These are phyloP conservation scores for Meriones unguiculatus DNA, from an alignment of 2,113 vertebrate genomes.

Conservation along the genomic window DNA sequence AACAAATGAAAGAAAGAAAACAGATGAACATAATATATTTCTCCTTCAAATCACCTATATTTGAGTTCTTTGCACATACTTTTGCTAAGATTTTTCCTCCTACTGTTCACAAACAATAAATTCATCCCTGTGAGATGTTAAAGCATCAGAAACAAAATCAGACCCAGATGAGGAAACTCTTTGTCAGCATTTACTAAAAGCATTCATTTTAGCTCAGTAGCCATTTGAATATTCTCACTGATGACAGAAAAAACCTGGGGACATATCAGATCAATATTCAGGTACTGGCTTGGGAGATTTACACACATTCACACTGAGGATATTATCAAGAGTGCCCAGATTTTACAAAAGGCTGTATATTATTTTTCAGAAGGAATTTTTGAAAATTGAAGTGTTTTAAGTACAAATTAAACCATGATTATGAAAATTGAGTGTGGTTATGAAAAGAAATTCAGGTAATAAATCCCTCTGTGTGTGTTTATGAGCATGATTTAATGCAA, in stretches of 20 bases:
- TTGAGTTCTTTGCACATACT: not conserved
- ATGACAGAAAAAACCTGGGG: not conserved
- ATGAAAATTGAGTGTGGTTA: not conserved
- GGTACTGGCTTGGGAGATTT: not conserved
- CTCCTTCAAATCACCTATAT: not conserved
- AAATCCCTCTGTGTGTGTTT: not conserved
- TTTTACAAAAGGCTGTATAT: not conserved
- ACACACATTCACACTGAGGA: not conserved
- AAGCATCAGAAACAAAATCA: not conserved
- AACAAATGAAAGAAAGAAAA: not conserved
- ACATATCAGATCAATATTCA: not conserved
- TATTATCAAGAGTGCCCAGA: not conserved
- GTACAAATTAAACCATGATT: not conserved
- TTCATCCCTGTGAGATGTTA: not conserved
- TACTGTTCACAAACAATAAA: not conserved
- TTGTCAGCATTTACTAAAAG: not conserved
- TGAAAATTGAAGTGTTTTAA: constrained; percentile 2
- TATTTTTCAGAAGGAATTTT: not conserved
- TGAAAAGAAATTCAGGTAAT: not conserved
- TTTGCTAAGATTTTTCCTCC: not conserved
- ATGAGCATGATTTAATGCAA: not conserved
- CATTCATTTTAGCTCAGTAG: not conserved
- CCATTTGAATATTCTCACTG: not conserved
- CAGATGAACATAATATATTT: not conserved
- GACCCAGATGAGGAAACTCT: not conserved